phyloP scores from a whole-genome alignment of 2,797 vertebrate species.

The Capromys pilorides region DNA sequence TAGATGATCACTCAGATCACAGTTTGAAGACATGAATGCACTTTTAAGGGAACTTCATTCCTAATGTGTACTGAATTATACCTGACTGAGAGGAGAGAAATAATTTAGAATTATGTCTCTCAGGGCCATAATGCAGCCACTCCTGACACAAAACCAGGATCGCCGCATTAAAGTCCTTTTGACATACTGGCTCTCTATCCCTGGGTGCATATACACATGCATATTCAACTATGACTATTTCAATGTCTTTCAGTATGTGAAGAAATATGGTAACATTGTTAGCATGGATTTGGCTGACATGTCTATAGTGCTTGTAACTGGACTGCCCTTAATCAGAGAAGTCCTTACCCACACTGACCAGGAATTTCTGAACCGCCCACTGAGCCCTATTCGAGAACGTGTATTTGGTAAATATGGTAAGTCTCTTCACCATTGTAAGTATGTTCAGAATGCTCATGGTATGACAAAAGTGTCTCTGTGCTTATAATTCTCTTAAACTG shows the following conservation, averaged over 20 bases:
- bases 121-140: not conserved
- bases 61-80: not conserved
- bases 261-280: conserved; percentile 89
- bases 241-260: conserved; percentile 83
- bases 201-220: not conserved
- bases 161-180: not conserved
- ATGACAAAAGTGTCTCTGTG: too few relatives aligned
- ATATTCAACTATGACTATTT: not conserved
- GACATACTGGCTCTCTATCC: not conserved
- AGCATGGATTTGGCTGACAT: conserved; percentile 80
- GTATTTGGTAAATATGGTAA: not conserved
- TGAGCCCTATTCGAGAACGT: conserved; percentile 73
- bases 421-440: too few relatives aligned
- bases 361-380: conserved; percentile 87
- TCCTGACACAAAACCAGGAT: too few relatives aligned
- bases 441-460: too few relatives aligned
- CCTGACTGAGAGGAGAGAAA: not conserved
- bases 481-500: too few relatives aligned
- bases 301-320: conserved; percentile 84
- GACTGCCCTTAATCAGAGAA: conserved; percentile 89
- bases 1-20: too few relatives aligned
- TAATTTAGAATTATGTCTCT: not conserved
- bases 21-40: too few relatives aligned
- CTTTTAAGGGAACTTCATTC: not conserved
- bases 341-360: conserved; percentile 88